phyloP scores from a whole-genome alignment of 2,888 invertebrate genomes.

The Galerucella calmariensis region DNA sequence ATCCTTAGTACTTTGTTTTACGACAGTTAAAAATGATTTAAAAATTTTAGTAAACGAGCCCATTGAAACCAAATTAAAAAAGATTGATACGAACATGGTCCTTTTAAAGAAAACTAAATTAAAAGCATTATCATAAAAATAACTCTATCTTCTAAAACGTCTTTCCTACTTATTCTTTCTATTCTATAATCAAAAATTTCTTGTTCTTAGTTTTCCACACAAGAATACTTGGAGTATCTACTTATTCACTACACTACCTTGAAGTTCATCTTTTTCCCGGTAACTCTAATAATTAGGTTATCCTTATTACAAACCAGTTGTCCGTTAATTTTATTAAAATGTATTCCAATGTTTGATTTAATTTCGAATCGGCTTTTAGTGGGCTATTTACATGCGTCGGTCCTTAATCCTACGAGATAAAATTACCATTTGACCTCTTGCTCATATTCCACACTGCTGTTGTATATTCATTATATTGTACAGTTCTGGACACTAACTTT shows the following conservation, averaged over 20 bases:
- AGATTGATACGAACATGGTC: too few species aligned
- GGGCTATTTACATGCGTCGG: conserved; percentile 33
- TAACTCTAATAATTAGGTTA: background rate
- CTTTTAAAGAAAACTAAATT: too few species aligned
- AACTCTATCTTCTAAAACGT: too few species aligned
- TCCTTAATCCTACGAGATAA: conserved; percentile 32
- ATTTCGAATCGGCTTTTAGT: conserved; percentile 34
- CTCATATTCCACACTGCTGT: conserved; percentile 31
- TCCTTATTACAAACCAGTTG: background rate
- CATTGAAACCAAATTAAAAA: too few species aligned
- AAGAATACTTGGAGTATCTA: too few species aligned
- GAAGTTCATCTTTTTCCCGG: background rate
- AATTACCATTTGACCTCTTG: conserved; percentile 30
- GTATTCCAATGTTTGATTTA: conserved; percentile 28
- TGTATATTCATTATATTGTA: conserved; percentile 24
- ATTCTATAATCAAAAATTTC: too few species aligned
- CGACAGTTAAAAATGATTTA: too few species aligned
- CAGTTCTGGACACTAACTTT: conserved; percentile 1
- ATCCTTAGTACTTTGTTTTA: too few species aligned
- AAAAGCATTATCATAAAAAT: too few species aligned
- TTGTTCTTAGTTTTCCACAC: too few species aligned
- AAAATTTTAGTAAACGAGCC: too few species aligned
- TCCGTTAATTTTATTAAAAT: conserved; percentile 5
- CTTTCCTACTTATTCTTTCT: too few species aligned
- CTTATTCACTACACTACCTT: background rate